Evolutionary conservation across 2,888 invertebrate genomes (phyloP).

Genomic region (Dyspetes luteomarginatus): DNA sequence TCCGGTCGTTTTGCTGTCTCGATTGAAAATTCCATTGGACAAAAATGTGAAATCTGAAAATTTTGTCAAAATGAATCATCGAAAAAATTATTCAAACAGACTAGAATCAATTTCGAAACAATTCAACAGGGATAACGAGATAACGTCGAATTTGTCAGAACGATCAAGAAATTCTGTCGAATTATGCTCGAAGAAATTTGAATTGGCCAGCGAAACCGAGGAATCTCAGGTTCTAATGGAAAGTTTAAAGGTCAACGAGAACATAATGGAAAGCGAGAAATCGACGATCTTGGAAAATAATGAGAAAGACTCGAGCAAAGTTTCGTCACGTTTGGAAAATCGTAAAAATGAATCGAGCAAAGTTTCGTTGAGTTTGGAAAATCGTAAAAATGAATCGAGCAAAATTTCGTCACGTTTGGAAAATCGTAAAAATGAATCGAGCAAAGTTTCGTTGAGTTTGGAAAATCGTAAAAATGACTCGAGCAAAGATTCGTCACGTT

Average conservation of each 20-base stretch:
- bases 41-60: not conserved
- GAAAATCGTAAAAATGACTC: not conserved
- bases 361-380: too few species aligned
- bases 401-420: not conserved
- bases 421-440: not conserved
- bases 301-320: too few species aligned
- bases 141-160: not conserved
- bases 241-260: constrained; percentile 3
- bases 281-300: not conserved
- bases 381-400: not conserved
- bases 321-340: too few species aligned
- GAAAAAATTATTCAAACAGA: not conserved
- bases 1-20: constrained; percentile 42
- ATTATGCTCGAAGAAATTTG: not conserved
- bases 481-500: not conserved
- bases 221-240: constrained; percentile 7
- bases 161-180: not conserved
- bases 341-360: too few species aligned
- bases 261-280: not conserved
- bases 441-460: not conserved
- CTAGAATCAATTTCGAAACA: not conserved
- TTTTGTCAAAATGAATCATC: not conserved
- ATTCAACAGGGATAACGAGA: not conserved
- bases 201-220: not conserved
- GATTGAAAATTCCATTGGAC: constrained; percentile 4